Evolutionary conservation across 2,113 vertebrate species (phyloP).

Genomic region (Polyodon spathula): DNA sequence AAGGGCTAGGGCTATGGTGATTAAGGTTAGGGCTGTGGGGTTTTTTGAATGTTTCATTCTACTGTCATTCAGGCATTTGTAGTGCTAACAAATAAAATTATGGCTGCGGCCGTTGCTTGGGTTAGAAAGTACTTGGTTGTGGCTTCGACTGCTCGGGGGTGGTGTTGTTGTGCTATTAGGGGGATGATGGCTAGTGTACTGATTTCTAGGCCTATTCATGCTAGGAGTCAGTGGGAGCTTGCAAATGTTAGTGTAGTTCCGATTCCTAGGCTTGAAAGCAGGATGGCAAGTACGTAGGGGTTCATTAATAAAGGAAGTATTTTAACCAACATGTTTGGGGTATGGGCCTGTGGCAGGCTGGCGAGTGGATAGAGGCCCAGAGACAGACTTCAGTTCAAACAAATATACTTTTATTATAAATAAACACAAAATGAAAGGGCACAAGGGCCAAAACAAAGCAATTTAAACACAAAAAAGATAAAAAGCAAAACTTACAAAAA

Average conservation of each 20-base stretch:
- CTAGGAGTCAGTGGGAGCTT: constrained; percentile 25
- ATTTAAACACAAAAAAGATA: no score
- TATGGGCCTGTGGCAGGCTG: no score
- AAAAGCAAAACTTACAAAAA: no score
- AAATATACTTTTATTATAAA: no score
- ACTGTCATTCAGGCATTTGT: constrained; percentile 3
- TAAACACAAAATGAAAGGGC: no score
- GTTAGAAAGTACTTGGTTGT: constrained; percentile 25
- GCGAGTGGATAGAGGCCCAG: no score
- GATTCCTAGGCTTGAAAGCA: fast-evolving
- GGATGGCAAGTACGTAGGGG: fast-evolving
- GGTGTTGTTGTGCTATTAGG: background rate
- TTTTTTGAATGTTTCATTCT: constrained; percentile 8
- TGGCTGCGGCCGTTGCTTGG: background rate
- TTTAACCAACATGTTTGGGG: constrained; percentile 36
- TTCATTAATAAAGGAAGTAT: constrained; percentile 30
- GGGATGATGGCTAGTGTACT: constrained; percentile 27
- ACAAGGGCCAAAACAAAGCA: no score
- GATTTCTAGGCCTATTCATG: constrained; percentile 31
- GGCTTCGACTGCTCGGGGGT: constrained; percentile 9
- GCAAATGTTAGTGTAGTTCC: constrained; percentile 16
- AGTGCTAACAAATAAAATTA: constrained; percentile 15
- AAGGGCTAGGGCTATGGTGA: constrained; percentile 6
- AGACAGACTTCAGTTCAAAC: no score
- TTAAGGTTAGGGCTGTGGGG: fast-evolving